Evolutionary conservation across 2,888 invertebrate species (phyloP).

Genomic region (Tridacna gigas): DNA sequence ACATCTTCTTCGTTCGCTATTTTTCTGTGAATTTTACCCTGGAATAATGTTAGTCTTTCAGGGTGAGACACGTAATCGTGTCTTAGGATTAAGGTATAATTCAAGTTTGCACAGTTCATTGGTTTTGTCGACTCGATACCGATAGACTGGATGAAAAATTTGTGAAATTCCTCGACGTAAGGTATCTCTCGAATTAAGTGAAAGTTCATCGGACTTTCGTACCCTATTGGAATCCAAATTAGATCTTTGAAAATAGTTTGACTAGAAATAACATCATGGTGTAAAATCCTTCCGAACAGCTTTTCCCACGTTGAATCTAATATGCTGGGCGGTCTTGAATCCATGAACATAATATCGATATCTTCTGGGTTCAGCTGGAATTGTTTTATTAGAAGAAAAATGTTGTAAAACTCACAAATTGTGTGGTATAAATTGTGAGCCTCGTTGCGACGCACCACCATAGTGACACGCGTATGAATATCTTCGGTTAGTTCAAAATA

Average conservation of each 20-base stretch:
- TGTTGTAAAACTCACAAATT: conserved; percentile 59
- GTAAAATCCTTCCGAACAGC: conserved; percentile 41
- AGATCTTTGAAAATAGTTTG: conserved; percentile 41
- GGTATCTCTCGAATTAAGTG: conserved; percentile 39
- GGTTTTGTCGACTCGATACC: conserved; percentile 25
- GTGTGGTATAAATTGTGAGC: conserved; percentile 64
- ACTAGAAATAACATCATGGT: conserved; percentile 29
- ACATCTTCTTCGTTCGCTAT: conserved; percentile 56
- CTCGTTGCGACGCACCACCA: conserved; percentile 53
- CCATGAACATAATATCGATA: conserved; percentile 55
- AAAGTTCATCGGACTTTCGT: conserved; percentile 62
- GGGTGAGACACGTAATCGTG: conserved; percentile 59
- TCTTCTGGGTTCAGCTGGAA: conserved; percentile 36
- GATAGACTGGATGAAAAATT: conserved; percentile 45
- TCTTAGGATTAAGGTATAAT: conserved; percentile 49
- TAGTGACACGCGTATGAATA: conserved; percentile 26
- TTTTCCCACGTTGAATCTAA: conserved; percentile 58
- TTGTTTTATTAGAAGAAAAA: conserved; percentile 47
- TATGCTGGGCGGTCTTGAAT: conserved; percentile 52
- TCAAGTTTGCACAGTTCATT: conserved; percentile 43
- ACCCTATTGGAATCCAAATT: conserved; percentile 57
- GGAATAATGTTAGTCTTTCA: conserved; percentile 38
- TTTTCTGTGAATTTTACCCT: conserved; percentile 52
- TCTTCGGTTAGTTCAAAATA: background rate
- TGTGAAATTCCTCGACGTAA: conserved; percentile 43